Evolutionary conservation across 2,888 invertebrate genomes (phyloP), one percentile per base, ranked within the genome.

Genomic region (Plebejus argus): DNA sequence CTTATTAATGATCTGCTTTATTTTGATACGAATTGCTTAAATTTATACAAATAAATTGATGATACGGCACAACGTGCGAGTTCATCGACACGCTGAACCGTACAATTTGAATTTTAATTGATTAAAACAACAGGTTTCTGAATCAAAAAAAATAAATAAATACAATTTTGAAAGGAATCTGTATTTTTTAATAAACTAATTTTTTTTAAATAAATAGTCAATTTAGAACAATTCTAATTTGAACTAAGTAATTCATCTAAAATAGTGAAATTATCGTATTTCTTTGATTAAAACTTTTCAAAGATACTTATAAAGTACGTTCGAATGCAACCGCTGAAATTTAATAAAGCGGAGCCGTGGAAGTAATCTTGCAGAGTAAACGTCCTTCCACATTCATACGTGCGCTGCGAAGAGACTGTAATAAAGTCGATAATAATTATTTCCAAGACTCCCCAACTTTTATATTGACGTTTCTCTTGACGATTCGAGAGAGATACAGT

Each of bases 291-390:
- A 45, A 45, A 72, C 33, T 66, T 15, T 45, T 66, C 15, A 66
- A 66, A 66, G 66, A 28, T 66, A 66, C 66, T 66, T 72, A 49
- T 72, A 39, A 72, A 72, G 20, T 72, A 45, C 20, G 72, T 39
- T 72, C 72, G 72, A 72, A 45, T 23, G 74, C 23, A 74, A 53
- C 53, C 49, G 53, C 49, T 74, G 18, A 74, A 74, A 74, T 74
- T 74, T 53, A 74, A 74, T 74, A 74, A 33, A 74, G 18, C 74
- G 53, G 53, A 28, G 72, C 72, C 15, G 72, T 76, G 78, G 70
- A 77, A 80, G 78, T 80, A 78, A 80, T 80, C 80, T 79, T 78
- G 71, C 76, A 78, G 61, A 76, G 78, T 78, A 80, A 80, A 79
- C 71, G 71, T 76, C 76, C 70, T 70, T 76, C 53, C 70, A 76